Base-by-base conservation (phyloP, 2,888 invertebrate genomes). In the Helicoverpa assulta region DNA sequence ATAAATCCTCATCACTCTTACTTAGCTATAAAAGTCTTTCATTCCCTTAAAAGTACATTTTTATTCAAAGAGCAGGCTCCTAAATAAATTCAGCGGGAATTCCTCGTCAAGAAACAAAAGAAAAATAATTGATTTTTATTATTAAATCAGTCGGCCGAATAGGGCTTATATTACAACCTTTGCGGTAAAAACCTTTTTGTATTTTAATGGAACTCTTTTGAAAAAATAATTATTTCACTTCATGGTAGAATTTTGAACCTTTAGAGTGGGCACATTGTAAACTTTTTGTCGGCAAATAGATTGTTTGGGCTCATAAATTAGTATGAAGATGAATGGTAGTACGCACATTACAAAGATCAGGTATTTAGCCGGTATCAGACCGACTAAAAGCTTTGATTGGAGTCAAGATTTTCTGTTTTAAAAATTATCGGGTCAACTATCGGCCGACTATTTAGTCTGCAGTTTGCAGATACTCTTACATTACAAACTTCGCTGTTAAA, bases 121-220 rank as follows among this genome's bases (percentile, higher is more conserved):
- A 61, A 59, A 73, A 43, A 54, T 69, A 69, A 73, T 68, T 69
- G 29, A 16, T 61, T 73, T 69, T 51, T 56, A 69, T 76, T 69
- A 69, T 73, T 47, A 69, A 68, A 73, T 26, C 66, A 72, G 56
- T 10, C 10, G 3, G 2, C 29, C 26, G n/a, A 57, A 73, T 53
- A 37, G 52, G 54, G 21, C n/a, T 37, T 12, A 51, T 54, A 57
- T 57, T 73, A 56, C 73, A 67, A 62, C 21, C 21, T 10, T 40
- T 7, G 12, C 16, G 47, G 37, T 16, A 12, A 1, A 8, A 67
- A 59, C 62, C 59, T 68, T 73, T 78, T 63, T 50, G 50, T 18
- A 68, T 73, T 68, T 68, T 73, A 78, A 78, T 78, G 56, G 68
- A 78, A 72, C 18, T 65, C 67, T 67, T 58, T 29, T 57, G 52